These are phyloP conservation scores for Lepetodrilus schrolli DNA, from an alignment of 2,888 invertebrate species.

Conservation along the genomic window DNA sequence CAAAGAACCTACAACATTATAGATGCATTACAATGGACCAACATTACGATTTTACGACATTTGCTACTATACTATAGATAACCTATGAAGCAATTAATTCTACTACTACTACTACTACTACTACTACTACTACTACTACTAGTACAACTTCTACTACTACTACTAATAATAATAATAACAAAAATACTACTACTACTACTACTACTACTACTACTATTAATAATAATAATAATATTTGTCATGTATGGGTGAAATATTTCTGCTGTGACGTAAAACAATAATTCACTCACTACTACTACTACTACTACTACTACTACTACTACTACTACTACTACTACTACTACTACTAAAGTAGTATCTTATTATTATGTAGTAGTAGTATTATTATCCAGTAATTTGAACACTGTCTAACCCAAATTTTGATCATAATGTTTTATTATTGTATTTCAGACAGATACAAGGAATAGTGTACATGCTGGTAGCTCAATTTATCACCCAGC, in stretches of 20 bases:
- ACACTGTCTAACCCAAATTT: background rate
- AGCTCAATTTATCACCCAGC: slow-evolving; percentile 64
- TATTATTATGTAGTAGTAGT: background rate
- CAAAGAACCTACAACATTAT: too few relatives aligned
- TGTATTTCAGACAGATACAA: slow-evolving; percentile 69
- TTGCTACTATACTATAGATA: background rate
- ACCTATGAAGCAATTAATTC: background rate
- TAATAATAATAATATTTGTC: too few relatives aligned
- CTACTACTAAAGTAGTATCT: too few relatives aligned
- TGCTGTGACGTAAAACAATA: background rate
- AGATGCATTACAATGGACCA: too few relatives aligned
- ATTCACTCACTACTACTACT: too few relatives aligned
- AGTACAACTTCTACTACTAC: background rate
- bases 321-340: too few relatives aligned
- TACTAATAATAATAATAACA: too few relatives aligned
- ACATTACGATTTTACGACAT: too few relatives aligned
- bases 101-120: background rate
- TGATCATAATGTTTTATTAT: background rate
- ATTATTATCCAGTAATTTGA: background rate
- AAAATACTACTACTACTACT: background rate
- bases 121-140: background rate
- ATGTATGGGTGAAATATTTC: background rate
- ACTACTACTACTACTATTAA: background rate
- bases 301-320: too few relatives aligned
- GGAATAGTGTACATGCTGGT: slow-evolving; percentile 67